Conservation (phyloP, 92 coral and sea anemone genomes). For the Palythoa heliodiscus region DNA sequence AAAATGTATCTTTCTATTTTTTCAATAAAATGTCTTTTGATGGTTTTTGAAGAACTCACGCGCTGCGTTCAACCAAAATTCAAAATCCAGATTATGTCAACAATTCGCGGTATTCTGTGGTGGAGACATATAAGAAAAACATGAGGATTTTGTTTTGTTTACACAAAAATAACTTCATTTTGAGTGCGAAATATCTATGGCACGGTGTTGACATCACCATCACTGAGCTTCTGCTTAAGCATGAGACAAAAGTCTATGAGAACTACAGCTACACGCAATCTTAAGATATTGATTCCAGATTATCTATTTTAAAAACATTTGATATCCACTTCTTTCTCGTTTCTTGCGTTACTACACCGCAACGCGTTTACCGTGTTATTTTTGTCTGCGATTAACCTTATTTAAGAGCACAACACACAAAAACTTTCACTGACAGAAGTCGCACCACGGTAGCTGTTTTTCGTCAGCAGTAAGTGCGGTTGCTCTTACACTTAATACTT, state of each 20-base stretch:
- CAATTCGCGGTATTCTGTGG: slow-evolving; percentile 29
- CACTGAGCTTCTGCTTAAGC: background rate
- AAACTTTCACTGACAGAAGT: slow-evolving; percentile 13
- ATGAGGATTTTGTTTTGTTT: slow-evolving; percentile 29
- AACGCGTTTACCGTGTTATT: background rate
- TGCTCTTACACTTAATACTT: slow-evolving; percentile 13
- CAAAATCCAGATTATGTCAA: slow-evolving; percentile 37
- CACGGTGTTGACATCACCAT: background rate
- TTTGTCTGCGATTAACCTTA: background rate
- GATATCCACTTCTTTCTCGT: background rate
- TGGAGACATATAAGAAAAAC: slow-evolving; percentile 29
- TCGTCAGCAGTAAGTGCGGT: background rate
- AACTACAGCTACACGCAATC: no score
- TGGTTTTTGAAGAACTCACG: slow-evolving; percentile 8
- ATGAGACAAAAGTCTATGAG: no score
- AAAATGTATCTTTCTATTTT: slow-evolving; percentile 43
- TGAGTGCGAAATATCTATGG: slow-evolving; percentile 26
- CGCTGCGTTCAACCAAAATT: slow-evolving; percentile 11
- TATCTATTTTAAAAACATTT: background rate
- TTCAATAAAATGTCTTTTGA: slow-evolving; percentile 31
- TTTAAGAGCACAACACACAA: background rate
- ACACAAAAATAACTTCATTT: slow-evolving; percentile 37
- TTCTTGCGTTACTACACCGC: background rate
- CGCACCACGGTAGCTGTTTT: slow-evolving; percentile 2
- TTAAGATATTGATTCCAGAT: no score